A percentile compares a stretch with the other conserved stretches of the same genome.
Evolutionary conservation across 2,888 invertebrate genomes (phyloP).

Genomic region (Drosophila nigricruria): DNA sequence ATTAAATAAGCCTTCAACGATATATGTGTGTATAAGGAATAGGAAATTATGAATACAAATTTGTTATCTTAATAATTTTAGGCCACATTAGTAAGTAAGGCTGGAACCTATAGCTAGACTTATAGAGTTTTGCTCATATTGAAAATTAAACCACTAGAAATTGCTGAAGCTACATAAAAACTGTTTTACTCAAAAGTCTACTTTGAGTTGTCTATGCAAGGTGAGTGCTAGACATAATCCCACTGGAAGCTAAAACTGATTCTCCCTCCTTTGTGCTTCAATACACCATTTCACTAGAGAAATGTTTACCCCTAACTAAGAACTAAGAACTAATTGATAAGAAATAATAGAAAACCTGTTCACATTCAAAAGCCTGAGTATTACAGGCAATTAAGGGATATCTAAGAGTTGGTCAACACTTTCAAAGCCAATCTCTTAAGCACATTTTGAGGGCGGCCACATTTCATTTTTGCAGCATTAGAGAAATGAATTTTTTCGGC

Average conservation of each 20-base stretch:
- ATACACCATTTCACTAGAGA: fast-evolving
- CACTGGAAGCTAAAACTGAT: neutral
- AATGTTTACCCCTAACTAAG: no score
- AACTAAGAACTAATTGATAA: neutral
- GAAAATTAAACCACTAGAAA: no score
- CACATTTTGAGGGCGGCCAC: slow-evolving; percentile 45
- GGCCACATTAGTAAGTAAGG: no score
- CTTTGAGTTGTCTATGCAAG: neutral
- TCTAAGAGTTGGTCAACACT: neutral
- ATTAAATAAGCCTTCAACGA: no score
- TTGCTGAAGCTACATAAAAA: no score
- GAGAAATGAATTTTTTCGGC: slow-evolving; percentile 38
- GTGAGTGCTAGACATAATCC: neutral
- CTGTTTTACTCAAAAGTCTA: neutral
- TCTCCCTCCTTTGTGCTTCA: neutral
- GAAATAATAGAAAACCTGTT: neutral
- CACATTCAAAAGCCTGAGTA: neutral
- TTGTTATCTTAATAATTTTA: no score
- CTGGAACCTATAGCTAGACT: no score
- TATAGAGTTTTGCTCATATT: neutral
- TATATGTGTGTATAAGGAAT: no score
- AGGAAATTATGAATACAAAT: neutral
- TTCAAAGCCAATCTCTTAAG: neutral
- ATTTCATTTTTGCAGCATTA: slow-evolving; percentile 49
- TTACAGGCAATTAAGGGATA: neutral